Conservation (phyloP, 2,113 vertebrate species). For the Megatriorchis doriae region DNA sequence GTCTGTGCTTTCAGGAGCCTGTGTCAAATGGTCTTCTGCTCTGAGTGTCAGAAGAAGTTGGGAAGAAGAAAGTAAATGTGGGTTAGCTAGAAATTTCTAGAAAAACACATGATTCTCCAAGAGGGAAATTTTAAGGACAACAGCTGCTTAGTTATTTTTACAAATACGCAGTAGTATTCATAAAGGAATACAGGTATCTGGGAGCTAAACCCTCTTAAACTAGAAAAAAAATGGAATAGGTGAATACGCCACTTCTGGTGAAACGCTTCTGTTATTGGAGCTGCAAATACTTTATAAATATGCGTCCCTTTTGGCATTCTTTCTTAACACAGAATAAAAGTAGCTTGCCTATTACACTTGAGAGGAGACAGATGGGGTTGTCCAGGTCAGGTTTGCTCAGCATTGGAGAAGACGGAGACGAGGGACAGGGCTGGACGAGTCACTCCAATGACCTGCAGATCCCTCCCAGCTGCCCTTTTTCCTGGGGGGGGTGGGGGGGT, state of each 20-base stretch:
- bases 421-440: neutral
- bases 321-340: neutral
- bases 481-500: too few relatives aligned
- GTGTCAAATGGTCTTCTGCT: neutral
- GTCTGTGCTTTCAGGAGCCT: neutral
- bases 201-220: neutral
- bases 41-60: neutral
- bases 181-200: neutral
- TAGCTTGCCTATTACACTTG: neutral
- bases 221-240: neutral
- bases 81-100: neutral
- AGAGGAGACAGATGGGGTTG: neutral
- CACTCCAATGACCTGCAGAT: neutral
- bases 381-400: neutral
- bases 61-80: neutral
- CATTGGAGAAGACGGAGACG: neutral
- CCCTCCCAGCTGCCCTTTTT: neutral
- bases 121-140: neutral
- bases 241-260: neutral
- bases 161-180: neutral
- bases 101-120: neutral
- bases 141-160: neutral
- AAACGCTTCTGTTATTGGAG: neutral
- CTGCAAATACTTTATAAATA: neutral
- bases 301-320: neutral